Evolutionary conservation across 2,113 vertebrate genomes (phyloP), one percentile per base, ranked within the genome.

Genomic region (Nematolebias whitei): DNA sequence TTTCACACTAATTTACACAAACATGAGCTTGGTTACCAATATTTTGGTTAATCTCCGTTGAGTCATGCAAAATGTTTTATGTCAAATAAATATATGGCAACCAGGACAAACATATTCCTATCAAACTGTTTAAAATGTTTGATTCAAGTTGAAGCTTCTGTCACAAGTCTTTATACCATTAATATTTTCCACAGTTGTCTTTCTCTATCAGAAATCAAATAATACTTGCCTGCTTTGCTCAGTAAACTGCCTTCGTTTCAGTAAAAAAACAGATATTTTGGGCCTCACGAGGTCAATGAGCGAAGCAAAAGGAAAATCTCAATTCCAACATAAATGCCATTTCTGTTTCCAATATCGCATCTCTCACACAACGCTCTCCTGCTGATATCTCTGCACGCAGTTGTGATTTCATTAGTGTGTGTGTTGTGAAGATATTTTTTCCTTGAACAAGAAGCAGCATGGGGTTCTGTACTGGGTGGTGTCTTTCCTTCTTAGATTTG

Each of bases 341-440:
- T 67, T 83, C 70, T 75, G 66, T 78, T 83, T 86, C 66, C 58
- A 79, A 73, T 81, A 77, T 44, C 59, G 52, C 58, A 57, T 87
- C 40, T 48, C 52, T 77, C 64, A 69, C 49, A 43, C 68, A 59
- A 74, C 61, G 39, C 71, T 41, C 45, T 69, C 79, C 76, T 65
- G 75, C 78, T 83, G 75, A 52, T 50, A 74, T 84, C 78, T 5
- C 81, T 68, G 77, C 77, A 70, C 68, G 80, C 43, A 60, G 80
- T 68, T 12, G 54, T 75, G 77, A 85, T 83, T 83, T 78, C 77
- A 87, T 87, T 84, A 85, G 68, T 45, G 14, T 60, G 38, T 61
- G 15, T 53, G 69, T 57, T 74, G 69, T 51, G 9, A 63, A 73
- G 71, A 70, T 54, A n/a, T 35, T 35, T 69, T 77, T 78, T 10